phyloP scores from a whole-genome alignment of 2,797 vertebrate genomes.

The Mus caroli region DNA sequence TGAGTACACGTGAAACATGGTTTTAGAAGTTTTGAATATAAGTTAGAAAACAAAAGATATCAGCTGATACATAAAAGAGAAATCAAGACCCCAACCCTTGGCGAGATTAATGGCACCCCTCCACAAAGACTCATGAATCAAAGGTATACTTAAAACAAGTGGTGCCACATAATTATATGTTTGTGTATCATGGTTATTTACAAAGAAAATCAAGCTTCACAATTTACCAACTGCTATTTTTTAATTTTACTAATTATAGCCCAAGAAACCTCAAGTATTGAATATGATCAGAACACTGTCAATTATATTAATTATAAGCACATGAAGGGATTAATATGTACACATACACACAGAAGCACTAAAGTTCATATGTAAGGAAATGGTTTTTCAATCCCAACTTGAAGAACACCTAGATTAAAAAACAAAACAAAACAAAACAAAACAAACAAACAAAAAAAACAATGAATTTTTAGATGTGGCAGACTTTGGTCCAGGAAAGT shows the following conservation, averaged over 20 bases:
- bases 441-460: not conserved
- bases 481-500: not conserved
- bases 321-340: not conserved
- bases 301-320: conserved; percentile 34
- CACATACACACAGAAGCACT: not conserved
- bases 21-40: conserved; percentile 41
- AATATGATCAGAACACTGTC: not conserved
- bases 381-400: not conserved
- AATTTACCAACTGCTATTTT: conserved; percentile 40
- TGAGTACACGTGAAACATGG: not conserved
- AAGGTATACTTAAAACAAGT: conserved; percentile 30
- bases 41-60: conserved; percentile 55
- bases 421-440: not conserved
- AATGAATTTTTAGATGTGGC: not conserved
- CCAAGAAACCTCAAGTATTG: not conserved
- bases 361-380: not conserved
- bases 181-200: conserved; percentile 42
- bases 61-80: conserved; percentile 38
- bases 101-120: not conserved
- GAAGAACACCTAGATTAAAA: not conserved
- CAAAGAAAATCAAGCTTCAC: not conserved
- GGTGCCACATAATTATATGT: not conserved
- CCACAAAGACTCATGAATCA: conserved; percentile 33
- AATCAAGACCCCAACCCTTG: not conserved
- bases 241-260: conserved; percentile 22